Base-by-base conservation (phyloP, 2,797 vertebrate genomes). In the Mycteria americana region DNA sequence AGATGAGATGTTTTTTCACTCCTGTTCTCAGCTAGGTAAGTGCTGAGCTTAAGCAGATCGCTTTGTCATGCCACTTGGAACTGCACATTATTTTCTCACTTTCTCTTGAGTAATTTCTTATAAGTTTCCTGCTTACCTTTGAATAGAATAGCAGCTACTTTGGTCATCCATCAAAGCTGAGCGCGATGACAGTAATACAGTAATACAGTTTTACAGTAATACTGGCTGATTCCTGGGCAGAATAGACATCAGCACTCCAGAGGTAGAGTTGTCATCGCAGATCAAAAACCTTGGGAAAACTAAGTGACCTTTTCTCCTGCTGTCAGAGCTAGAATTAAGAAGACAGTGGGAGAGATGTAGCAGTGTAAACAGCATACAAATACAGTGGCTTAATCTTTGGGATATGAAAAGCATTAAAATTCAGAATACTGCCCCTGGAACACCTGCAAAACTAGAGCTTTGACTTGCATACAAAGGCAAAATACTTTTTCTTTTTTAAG, bases 11-110 rank as follows among this genome's bases (percentile, higher is more conserved):
- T 31, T 51, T 92, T 21, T n/a, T 88, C 22, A 4, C 67, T 88
- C 75, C 80, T 63, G 7, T 59, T 85, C 80, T 59, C 81, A 56
- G 81, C 57, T 37, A 23, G 88, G 84, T 31, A 39, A 78, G 63
- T 16, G 94, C 96, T 91, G 90, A 90, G 95, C 95, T 60, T 77
- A 80, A 94, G 92, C 95, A 95, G 79, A 94, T 95, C 67, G 9
- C 92, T 86, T 57, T 96, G 90, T 92, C 97, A 78, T 18, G 46
- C 86, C 85, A 1, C 56, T 56, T 41, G 22, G n/a, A 37, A 76
- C 64, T 41, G 65, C 51, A 19, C n/a, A 8, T 63, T 63, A 37
- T 74, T 73, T 70, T 73, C 79, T 87, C 75, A 54, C 72, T 39
- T 50, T 89, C 69, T 60, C 80, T 35, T 24, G 78, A 89, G 76